A percentile compares a stretch with the other conserved stretches of the same genome.
Conservation (phyloP, 1,140 invertebrate species). For the Pomphorhynchus laevis region DNA sequence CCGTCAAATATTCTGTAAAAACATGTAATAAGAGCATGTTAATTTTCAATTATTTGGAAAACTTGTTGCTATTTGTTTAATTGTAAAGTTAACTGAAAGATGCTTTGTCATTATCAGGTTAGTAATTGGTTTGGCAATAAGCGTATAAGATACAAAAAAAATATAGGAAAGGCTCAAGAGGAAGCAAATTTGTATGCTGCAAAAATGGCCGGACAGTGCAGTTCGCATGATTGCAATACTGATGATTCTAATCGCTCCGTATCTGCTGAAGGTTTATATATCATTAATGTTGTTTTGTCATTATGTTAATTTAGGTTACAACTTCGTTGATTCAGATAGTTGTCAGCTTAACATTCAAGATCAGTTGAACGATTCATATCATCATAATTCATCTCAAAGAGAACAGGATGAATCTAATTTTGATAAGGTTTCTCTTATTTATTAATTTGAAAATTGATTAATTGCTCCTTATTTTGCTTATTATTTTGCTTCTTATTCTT, state of each 20-base stretch:
- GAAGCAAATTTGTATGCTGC: slow-evolving; percentile 95
- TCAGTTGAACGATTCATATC: too few species aligned
- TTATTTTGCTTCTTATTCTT: not conserved
- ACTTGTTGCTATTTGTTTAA: not conserved
- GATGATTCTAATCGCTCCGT: too few species aligned
- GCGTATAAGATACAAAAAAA: slow-evolving; percentile 98
- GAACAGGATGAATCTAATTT: not conserved
- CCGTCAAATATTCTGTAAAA: too few species aligned
- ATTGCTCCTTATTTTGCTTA: not conserved
- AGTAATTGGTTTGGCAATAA: slow-evolving; percentile 91
- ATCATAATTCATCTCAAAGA: not conserved
- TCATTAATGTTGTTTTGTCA: too few species aligned
- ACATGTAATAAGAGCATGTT: too few species aligned
- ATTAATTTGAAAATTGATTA: not conserved
- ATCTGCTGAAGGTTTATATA: too few species aligned
- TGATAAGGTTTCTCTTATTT: not conserved
- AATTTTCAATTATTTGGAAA: too few species aligned
- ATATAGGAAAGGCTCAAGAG: slow-evolving; percentile 96
- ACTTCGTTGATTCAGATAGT: too few species aligned
- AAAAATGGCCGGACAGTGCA: slow-evolving; percentile 38
- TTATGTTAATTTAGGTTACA: too few species aligned
- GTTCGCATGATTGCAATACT: too few species aligned
- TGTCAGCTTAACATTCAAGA: too few species aligned
- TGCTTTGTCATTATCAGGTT: slow-evolving; percentile 16
- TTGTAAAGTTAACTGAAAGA: not conserved